Evolutionary conservation across 2,797 vertebrate genomes (phyloP).

Genomic region (Coreius guichenoti): DNA sequence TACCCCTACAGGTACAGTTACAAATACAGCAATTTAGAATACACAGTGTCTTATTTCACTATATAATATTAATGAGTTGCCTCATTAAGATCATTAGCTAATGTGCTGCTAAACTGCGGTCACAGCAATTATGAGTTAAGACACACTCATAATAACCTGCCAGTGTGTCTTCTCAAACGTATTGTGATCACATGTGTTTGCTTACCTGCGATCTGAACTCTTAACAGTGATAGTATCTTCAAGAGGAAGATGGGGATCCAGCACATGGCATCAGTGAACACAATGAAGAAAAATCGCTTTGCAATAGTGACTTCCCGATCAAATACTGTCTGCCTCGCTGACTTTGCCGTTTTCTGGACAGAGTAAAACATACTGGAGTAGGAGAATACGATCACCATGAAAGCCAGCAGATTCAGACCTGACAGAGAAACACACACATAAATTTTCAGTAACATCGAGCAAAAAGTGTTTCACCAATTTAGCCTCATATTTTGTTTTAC

Average conservation of each 20-base stretch:
- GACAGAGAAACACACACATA: slow-evolving; percentile 30
- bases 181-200: not conserved
- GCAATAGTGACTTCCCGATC: slow-evolving; percentile 69
- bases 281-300: slow-evolving; percentile 71
- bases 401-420: slow-evolving; percentile 73
- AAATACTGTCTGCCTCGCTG: slow-evolving; percentile 31
- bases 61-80: not conserved
- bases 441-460: not conserved
- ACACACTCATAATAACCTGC: not conserved
- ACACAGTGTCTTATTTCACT: not conserved
- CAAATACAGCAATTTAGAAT: not conserved
- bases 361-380: slow-evolving; percentile 73
- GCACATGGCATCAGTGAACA: slow-evolving; percentile 72
- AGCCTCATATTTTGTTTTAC: not conserved
- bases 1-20: too few relatives aligned
- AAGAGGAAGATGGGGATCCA: slow-evolving; percentile 75
- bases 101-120: not conserved
- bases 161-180: not conserved
- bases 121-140: slow-evolving; percentile 4
- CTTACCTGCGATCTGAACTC: slow-evolving; percentile 73
- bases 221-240: slow-evolving; percentile 70
- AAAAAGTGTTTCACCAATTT: not conserved
- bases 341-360: slow-evolving; percentile 63
- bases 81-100: slow-evolving; percentile 26
- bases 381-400: slow-evolving; percentile 72